phyloP scores from a whole-genome alignment of 2,888 invertebrate species.

The Drosophila histrio region DNA sequence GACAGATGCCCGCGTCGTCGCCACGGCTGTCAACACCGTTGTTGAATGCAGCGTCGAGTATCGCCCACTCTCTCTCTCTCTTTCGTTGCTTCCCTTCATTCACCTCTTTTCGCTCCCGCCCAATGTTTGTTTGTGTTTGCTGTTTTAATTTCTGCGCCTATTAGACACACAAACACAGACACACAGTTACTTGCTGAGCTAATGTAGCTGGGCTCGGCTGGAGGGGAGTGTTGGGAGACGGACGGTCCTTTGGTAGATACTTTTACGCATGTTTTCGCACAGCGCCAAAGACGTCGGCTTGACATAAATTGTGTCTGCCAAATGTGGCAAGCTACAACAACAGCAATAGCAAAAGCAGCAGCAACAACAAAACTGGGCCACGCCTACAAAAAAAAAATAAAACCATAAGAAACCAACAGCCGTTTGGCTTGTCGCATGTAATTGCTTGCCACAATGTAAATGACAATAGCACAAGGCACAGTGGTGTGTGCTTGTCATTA shows the following conservation, averaged over 20 bases:
- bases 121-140: conserved; percentile 52
- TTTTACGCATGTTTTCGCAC: conserved; percentile 79
- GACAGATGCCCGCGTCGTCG: conserved; percentile 66
- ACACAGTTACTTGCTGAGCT: not conserved
- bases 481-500: conserved; percentile 41
- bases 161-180: conserved; percentile 31
- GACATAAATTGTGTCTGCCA: conserved; percentile 75
- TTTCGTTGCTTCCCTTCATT: not conserved
- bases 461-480: conserved; percentile 67
- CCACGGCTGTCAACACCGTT: conserved; percentile 64
- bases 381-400: conserved; percentile 65
- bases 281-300: conserved; percentile 69
- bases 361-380: conserved; percentile 65
- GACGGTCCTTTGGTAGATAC: conserved; percentile 57
- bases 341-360: conserved; percentile 36
- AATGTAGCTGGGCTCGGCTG: conserved; percentile 4
- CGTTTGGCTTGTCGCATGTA: conserved; percentile 73
- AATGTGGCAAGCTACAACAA: conserved; percentile 73
- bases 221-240: not conserved
- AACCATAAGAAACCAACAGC: conserved; percentile 65
- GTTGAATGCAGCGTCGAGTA: conserved; percentile 58
- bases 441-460: conserved; percentile 77
- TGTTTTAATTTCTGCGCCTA: conserved; percentile 63
- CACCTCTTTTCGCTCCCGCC: not conserved
- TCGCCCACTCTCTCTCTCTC: not conserved